Conservation (phyloP, 2,113 vertebrate genomes). For the Cavia aperea region DNA sequence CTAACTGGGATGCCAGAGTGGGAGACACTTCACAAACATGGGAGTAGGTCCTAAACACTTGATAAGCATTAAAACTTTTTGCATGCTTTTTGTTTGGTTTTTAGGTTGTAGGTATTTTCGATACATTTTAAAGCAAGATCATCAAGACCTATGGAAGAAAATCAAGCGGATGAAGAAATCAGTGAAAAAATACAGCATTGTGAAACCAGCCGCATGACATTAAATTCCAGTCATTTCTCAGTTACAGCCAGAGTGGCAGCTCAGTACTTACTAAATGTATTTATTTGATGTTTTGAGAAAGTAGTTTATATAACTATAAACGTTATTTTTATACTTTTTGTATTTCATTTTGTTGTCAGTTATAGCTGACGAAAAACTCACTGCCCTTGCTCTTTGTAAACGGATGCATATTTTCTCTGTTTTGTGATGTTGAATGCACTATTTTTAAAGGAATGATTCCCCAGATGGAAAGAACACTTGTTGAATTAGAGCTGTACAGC, state of each 20-base stretch:
- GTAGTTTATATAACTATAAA: neutral
- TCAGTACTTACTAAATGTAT: neutral
- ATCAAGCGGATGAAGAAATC: constrained; percentile 75
- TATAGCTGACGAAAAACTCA: neutral
- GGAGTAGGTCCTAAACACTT: neutral
- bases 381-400: constrained; percentile 39
- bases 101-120: constrained; percentile 78
- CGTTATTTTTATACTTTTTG: constrained; percentile 36
- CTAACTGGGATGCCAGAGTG: neutral
- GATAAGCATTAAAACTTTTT: constrained; percentile 16
- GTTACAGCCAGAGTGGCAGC: neutral
- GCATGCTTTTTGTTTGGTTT: constrained; percentile 26
- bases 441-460: constrained; percentile 38
- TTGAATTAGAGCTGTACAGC: neutral
- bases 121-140: constrained; percentile 72
- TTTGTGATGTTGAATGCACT: constrained; percentile 19
- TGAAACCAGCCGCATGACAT: constrained; percentile 25
- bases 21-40: neutral
- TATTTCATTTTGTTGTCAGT: neutral
- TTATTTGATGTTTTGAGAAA: constrained; percentile 32
- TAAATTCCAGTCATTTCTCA: constrained; percentile 2
- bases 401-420: neutral
- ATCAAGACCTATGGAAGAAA: constrained; percentile 67
- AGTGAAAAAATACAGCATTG: constrained; percentile 71
- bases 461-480: neutral